These are phyloP conservation scores for Menidia menidia DNA, from an alignment of 2,797 vertebrate genomes.

Conservation along the genomic window DNA sequence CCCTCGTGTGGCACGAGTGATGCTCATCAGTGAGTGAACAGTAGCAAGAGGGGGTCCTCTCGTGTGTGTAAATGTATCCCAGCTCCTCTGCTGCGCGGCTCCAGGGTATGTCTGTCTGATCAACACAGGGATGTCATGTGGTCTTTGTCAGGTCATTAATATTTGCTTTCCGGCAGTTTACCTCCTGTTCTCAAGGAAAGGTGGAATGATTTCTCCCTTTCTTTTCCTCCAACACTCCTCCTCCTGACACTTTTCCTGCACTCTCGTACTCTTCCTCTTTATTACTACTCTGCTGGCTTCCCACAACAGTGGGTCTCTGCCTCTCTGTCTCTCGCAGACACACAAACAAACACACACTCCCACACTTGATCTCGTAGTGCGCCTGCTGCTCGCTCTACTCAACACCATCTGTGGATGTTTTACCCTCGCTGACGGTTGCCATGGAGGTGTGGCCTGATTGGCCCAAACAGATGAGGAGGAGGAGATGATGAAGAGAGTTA, in stretches of 20 bases:
- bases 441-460: slow-evolving; percentile 86
- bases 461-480: slow-evolving; percentile 66
- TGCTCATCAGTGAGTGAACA: slow-evolving; percentile 64
- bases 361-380: slow-evolving; percentile 75
- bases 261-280: slow-evolving; percentile 38
- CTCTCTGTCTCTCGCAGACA: slow-evolving; percentile 45
- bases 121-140: slow-evolving; percentile 55
- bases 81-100: slow-evolving; percentile 39
- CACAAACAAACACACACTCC: slow-evolving; percentile 69
- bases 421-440: slow-evolving; percentile 85
- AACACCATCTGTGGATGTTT: slow-evolving; percentile 86
- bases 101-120: slow-evolving; percentile 47
- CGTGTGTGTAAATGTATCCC: slow-evolving; percentile 22
- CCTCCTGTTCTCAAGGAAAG: slow-evolving; percentile 55
- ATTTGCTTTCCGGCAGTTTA: slow-evolving; percentile 75
- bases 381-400: slow-evolving; percentile 77
- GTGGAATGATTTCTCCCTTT: slow-evolving; percentile 27
- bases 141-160: slow-evolving; percentile 75
- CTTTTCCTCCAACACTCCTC: slow-evolving; percentile 37
- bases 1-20: slow-evolving; percentile 47
- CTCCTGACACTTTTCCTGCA: slow-evolving; percentile 55
- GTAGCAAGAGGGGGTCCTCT: slow-evolving; percentile 31
- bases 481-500: slow-evolving; percentile 48
- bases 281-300: slow-evolving; percentile 48
- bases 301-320: slow-evolving; percentile 47